Evolutionary conservation across 2,797 vertebrate genomes (phyloP).

Genomic region (Buphagus erythrorhynchus): DNA sequence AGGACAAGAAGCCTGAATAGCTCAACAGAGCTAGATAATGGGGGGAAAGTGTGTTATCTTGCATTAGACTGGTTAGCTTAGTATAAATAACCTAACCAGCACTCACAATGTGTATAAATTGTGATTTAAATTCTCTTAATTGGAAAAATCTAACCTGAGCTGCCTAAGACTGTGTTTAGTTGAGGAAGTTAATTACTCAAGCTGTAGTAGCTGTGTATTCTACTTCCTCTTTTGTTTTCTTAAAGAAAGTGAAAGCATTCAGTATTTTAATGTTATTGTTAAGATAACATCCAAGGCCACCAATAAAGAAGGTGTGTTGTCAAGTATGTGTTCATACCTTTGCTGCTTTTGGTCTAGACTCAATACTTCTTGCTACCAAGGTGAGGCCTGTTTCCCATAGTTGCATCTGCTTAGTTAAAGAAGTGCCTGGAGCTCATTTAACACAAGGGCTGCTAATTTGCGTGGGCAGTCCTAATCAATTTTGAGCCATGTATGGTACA

Average conservation of each 20-base stretch:
- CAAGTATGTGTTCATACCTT: not conserved
- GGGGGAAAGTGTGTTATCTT: not conserved
- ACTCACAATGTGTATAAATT: not conserved
- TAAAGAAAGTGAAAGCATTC: constrained; percentile 38
- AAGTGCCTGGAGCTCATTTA: not conserved
- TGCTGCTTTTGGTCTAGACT: not conserved
- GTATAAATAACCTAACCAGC: not conserved
- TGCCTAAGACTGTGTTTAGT: not conserved
- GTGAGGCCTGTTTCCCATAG: not conserved
- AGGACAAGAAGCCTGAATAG: not conserved
- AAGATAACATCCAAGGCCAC: not conserved
- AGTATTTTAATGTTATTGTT: not conserved
- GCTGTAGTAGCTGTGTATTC: not conserved
- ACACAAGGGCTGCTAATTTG: not conserved
- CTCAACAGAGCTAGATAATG: not conserved
- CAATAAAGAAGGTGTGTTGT: not conserved
- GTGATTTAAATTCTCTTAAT: not conserved
- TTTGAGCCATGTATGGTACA: not conserved
- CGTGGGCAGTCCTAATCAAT: not conserved
- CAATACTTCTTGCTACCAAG: not conserved
- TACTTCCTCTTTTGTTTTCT: constrained; percentile 1
- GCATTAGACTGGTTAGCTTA: not conserved
- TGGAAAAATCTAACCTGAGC: not conserved
- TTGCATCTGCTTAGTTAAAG: not conserved
- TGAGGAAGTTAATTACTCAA: not conserved